phyloP scores from a whole-genome alignment of 2,888 invertebrate species.

The Epistrophe eligans region DNA sequence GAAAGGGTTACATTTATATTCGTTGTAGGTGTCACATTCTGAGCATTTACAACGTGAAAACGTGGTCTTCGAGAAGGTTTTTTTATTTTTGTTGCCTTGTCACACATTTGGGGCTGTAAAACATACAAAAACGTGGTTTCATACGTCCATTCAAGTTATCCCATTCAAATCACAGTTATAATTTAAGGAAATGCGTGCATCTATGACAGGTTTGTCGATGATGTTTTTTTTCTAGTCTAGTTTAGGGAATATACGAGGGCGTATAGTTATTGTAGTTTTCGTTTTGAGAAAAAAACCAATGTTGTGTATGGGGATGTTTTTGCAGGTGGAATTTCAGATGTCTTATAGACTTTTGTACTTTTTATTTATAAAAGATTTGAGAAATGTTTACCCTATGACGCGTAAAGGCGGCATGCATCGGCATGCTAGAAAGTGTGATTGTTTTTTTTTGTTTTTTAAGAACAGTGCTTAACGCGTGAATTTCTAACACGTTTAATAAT shows the following conservation, averaged over 20 bases:
- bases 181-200: conserved; percentile 1
- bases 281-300: neutral
- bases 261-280: neutral
- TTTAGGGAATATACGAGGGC: neutral
- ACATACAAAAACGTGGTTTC: conserved; percentile 18
- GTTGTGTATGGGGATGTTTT: neutral
- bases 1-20: neutral
- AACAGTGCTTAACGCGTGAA: conserved; percentile 4
- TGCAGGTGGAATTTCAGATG: neutral
- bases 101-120: conserved; percentile 1
- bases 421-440: neutral
- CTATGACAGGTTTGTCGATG: neutral
- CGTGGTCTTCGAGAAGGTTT: conserved; percentile 37
- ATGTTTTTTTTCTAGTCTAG: neutral
- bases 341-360: neutral
- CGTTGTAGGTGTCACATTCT: neutral
- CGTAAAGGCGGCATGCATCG: too few species aligned
- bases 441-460: neutral
- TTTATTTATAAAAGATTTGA: too few species aligned
- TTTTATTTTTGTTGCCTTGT: neutral
- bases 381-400: neutral
- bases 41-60: conserved; percentile 55
- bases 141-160: neutral
- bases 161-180: neutral
- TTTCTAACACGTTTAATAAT: neutral